These are phyloP conservation scores for Aelia acuminata DNA, from an alignment of 2,888 invertebrate genomes.

Conservation along the genomic window DNA sequence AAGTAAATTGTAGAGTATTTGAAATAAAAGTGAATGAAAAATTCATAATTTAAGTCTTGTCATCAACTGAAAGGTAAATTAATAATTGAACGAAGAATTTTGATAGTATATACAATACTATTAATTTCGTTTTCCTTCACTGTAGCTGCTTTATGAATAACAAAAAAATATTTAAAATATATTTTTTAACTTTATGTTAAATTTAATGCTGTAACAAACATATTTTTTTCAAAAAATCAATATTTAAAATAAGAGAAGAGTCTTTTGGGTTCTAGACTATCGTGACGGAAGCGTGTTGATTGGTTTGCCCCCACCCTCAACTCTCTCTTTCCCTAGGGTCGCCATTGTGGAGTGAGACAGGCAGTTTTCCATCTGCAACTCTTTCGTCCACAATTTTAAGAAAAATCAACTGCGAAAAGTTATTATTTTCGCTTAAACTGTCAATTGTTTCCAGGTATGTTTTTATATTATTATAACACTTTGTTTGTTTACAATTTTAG, in stretches of 20 bases:
- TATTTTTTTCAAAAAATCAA: not conserved
- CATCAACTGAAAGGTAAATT: not conserved
- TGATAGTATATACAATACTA: not conserved
- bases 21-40: not conserved
- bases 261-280: slow-evolving; percentile 35
- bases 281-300: not conserved
- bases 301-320: slow-evolving; percentile 19
- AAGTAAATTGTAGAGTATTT: not conserved
- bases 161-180: not conserved
- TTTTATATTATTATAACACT: not conserved
- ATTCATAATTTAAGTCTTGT: not conserved
- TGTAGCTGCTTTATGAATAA: not conserved
- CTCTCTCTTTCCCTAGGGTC: slow-evolving; percentile 25
- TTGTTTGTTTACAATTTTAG: not conserved
- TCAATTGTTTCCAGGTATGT: slow-evolving; percentile 51
- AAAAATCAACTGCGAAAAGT: not conserved
- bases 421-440: not conserved
- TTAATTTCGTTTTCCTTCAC: not conserved
- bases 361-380: not conserved
- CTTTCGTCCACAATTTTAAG: not conserved
- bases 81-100: not conserved
- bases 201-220: not conserved
- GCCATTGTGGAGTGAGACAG: not conserved
- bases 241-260: not conserved
- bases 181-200: not conserved